Evolutionary conservation across 1,140 invertebrate genomes (phyloP), one percentile per base, ranked within the genome.

Genomic region (Caenorhabditis tropicalis): DNA sequence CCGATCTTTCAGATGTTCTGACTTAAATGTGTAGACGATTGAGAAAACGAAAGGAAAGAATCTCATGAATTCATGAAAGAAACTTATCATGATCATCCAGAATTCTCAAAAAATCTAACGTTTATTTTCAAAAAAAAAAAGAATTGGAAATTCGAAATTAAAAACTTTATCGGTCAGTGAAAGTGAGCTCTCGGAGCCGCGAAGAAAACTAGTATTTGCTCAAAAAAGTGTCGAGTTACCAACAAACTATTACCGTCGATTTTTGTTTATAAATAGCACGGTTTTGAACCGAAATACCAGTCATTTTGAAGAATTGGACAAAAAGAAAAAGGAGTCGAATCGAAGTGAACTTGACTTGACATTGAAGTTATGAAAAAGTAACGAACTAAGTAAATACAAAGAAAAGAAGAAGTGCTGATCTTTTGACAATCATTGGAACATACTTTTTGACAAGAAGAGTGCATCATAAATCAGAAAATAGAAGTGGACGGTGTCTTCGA

Each of bases 161-260:
- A 16, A 12, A 12, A 46, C 0, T 12, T 9, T 29, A 36, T 65
- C 31, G 65, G 65, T 43, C 65, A 46, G n/a, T 24, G 65, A 65
- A 65, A 65, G 31, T 36, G 58, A 65, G 58, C 58, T 36, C 24
- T 65, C 58, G 58, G 58, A 65, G 58, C 58, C 65, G 36, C 33
- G 36, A 36, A 36, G 27, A 74, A 74, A 74, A 43, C 36, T 43
- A 24, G 65, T 74, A 74, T 74, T 74, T 74, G 36, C 36, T 24
- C 65, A 74, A 74, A 39, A 65, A 74, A 74, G 65, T 74, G 65
- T 74, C 65, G 65, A 74, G 36, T 74, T 74, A 43, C 65, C 65
- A 46, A 58, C 53, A 27, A 27, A 74, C 65, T 74, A 74, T 74
- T 74, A 74, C 21, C 65, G 65, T 39, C 29, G n/a, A 74, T 43